phyloP scores from a whole-genome alignment of 2,888 invertebrate species.

The Cordilura impudica region DNA sequence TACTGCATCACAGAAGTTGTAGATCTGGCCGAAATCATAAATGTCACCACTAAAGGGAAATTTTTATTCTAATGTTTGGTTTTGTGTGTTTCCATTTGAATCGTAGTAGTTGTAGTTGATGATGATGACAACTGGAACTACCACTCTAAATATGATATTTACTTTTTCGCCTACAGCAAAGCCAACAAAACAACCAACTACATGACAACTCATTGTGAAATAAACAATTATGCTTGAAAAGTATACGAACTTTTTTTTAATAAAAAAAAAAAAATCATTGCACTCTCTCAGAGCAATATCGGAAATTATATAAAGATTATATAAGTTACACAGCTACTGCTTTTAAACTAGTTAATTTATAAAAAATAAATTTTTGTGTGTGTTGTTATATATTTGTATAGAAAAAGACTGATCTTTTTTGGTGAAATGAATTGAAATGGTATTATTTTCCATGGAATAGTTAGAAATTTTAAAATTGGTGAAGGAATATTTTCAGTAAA shows the following conservation, averaged over 20 bases:
- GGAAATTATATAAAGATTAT: too few species aligned
- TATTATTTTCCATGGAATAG: too few species aligned
- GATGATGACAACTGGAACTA: slow-evolving; percentile 21
- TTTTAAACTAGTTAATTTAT: too few species aligned
- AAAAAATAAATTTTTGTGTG: too few species aligned
- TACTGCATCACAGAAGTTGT: not conserved
- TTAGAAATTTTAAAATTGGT: too few species aligned
- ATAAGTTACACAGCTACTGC: too few species aligned
- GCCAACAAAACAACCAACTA: slow-evolving; percentile 4
- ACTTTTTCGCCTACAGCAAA: slow-evolving; percentile 1
- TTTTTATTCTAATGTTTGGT: slow-evolving; percentile 8
- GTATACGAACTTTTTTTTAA: not conserved
- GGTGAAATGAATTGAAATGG: too few species aligned
- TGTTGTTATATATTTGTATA: too few species aligned
- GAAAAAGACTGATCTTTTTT: too few species aligned
- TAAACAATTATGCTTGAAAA: not conserved
- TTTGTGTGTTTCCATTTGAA: not conserved
- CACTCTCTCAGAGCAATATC: too few species aligned
- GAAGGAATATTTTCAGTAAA: too few species aligned
- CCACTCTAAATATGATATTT: not conserved
- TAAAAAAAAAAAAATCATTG: too few species aligned
- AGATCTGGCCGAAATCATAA: slow-evolving; percentile 39
- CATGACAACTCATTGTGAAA: not conserved
- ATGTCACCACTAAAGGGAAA: slow-evolving; percentile 47
- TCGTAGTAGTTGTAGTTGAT: slow-evolving; percentile 14